Conservation (phyloP, 2,797 vertebrate species). For the Phyllotis vaccarum region DNA sequence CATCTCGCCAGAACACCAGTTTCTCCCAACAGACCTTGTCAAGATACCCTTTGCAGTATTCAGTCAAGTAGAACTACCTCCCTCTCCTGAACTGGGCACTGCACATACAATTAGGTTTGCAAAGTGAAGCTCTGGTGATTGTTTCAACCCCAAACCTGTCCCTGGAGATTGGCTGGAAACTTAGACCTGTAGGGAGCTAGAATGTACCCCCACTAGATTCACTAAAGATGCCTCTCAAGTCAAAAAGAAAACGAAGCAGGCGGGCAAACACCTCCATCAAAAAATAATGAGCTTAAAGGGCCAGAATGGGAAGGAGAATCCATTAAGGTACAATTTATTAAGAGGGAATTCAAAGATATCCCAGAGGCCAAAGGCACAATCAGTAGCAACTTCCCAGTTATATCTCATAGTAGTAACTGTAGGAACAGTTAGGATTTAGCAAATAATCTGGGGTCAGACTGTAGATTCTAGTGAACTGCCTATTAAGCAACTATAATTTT, state of each 20-base stretch:
- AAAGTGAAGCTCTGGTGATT: no score
- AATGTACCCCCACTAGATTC: not conserved
- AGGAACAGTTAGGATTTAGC: not conserved
- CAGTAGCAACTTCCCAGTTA: not conserved
- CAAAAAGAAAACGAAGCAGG: not conserved
- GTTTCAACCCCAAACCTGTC: not conserved
- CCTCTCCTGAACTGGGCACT: not conserved
- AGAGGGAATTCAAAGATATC: not conserved
- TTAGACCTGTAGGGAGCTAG: not conserved
- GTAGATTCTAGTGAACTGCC: not conserved
- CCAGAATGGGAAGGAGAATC: not conserved
- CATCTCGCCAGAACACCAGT: not conserved
- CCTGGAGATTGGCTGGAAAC: not conserved
- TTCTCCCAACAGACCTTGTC: not conserved
- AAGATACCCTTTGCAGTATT: not conserved
- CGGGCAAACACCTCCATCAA: not conserved
- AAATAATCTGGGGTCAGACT: not conserved
- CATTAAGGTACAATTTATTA: not conserved
- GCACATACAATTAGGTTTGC: not conserved
- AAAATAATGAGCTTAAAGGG: not conserved
- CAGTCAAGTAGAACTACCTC: not conserved
- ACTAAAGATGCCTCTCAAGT: not conserved
- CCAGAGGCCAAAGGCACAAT: not conserved
- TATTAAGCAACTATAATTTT: not conserved
- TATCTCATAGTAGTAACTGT: rapidly evolving